A percentile compares a stretch with the other conserved stretches of the same genome.
Conservation (phyloP, 30 jellyfish, hydroid and myxozoan species). For the Chrysaora quinquecirrha region DNA sequence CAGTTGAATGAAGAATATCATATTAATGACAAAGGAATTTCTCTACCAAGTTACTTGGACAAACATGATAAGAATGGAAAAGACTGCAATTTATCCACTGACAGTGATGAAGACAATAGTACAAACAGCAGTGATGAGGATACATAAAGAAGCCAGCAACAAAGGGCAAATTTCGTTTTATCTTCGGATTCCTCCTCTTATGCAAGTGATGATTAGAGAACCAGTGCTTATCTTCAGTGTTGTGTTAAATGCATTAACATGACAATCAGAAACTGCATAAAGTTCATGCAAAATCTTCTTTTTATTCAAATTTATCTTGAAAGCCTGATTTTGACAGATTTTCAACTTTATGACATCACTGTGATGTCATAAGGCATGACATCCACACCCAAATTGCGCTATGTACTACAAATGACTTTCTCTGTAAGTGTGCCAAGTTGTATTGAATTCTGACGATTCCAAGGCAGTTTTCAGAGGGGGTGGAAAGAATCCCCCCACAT, state of each 20-base stretch:
- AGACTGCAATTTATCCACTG: constrained; percentile 2
- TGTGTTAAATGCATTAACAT: neutral
- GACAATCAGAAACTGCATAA: neutral
- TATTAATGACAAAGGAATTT: neutral
- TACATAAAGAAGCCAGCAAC: neutral
- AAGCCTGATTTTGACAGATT: neutral
- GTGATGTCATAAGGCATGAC: constrained; percentile 4
- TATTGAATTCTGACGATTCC: neutral
- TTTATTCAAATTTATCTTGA: neutral
- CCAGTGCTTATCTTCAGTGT: constrained; percentile 4
- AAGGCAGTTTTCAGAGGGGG: constrained; percentile 6
- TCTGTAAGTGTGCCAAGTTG: constrained; percentile 4
- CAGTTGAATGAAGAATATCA: neutral
- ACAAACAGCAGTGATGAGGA: constrained; percentile 4
- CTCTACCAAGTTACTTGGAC: constrained; percentile 1
- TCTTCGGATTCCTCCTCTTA: constrained; percentile 4
- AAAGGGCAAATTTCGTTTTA: neutral
- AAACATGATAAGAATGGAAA: neutral
- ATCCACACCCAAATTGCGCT: constrained; percentile 1
- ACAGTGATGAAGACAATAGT: constrained; percentile 1
- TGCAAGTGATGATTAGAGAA: constrained; percentile 1
- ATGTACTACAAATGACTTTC: neutral
- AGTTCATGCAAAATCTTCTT: neutral
- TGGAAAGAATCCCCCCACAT: constrained; percentile 1
- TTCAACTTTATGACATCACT: neutral